Evolutionary conservation across 2,113 vertebrate genomes (phyloP).

Genomic region (Candoia aspera): DNA sequence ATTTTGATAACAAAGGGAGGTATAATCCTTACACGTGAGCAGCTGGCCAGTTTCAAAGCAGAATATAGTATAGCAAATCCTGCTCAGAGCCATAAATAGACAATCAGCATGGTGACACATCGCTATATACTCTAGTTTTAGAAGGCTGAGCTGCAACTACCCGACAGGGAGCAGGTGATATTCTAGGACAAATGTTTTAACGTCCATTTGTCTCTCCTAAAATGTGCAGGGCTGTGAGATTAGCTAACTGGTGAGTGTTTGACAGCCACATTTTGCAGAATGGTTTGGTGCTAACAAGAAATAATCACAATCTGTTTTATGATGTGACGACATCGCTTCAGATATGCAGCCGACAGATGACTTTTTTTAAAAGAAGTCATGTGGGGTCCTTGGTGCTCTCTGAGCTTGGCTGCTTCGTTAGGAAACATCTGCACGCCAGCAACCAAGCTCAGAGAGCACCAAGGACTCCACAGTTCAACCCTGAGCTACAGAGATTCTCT

Average conservation of each 20-base stretch:
- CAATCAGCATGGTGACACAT: slow-evolving; percentile 66
- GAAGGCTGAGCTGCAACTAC: slow-evolving; percentile 40
- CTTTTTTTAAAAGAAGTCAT: neutral
- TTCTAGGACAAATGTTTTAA: slow-evolving; percentile 26
- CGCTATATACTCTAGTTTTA: slow-evolving; percentile 48
- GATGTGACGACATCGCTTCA: neutral
- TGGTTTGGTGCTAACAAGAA: neutral
- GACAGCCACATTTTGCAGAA: no score
- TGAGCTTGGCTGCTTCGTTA: no score
- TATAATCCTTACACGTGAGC: slow-evolving; percentile 77
- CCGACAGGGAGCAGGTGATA: slow-evolving; percentile 1
- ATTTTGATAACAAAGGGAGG: slow-evolving; percentile 73
- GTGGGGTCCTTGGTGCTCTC: no score
- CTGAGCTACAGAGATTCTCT: no score
- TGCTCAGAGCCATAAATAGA: slow-evolving; percentile 60
- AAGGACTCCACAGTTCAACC: no score
- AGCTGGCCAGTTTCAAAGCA: slow-evolving; percentile 63
- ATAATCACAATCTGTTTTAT: neutral
- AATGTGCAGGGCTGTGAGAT: neutral
- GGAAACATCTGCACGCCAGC: no score
- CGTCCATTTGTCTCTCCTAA: neutral
- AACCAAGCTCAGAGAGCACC: no score
- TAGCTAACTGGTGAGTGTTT: neutral
- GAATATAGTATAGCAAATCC: slow-evolving; percentile 61
- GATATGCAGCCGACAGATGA: neutral